Conservation (phyloP, 2,888 invertebrate species). For the Eumerus sabulonum region DNA sequence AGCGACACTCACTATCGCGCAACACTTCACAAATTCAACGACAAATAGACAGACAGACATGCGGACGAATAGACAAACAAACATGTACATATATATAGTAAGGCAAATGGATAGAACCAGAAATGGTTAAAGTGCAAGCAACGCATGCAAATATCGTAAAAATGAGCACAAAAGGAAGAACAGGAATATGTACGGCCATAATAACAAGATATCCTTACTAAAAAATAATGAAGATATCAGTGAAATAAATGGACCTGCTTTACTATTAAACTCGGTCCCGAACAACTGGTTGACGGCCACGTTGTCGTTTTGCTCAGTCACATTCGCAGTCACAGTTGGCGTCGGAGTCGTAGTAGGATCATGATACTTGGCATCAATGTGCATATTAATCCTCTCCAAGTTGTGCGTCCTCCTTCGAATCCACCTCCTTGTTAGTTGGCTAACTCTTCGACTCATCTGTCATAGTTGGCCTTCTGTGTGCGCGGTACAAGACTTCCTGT, state of each 20-base stretch:
- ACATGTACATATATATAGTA: no score
- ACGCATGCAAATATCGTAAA: conserved; percentile 57
- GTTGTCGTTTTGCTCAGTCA: no score
- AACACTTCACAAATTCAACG: conserved; percentile 64
- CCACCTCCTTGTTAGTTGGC: not conserved
- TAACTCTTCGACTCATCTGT: not conserved
- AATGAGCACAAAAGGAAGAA: conserved; percentile 39
- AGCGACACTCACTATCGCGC: conserved; percentile 65
- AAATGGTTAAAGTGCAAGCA: conserved; percentile 33
- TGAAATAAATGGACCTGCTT: conserved; percentile 66
- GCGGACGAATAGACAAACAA: conserved; percentile 31
- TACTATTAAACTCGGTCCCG: conserved; percentile 56
- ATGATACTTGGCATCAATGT: conserved; percentile 50
- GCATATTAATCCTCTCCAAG: conserved; percentile 62
- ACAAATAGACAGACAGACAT: conserved; percentile 36
- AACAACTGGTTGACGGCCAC: conserved; percentile 63
- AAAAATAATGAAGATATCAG: conserved; percentile 68
- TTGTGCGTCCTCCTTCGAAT: conserved; percentile 23
- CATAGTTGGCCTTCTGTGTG: conserved; percentile 26
- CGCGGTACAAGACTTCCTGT: conserved; percentile 45
- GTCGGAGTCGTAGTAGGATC: no score
- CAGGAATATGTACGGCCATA: conserved; percentile 24
- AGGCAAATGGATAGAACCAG: conserved; percentile 22
- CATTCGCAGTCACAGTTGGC: no score
- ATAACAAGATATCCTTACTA: conserved; percentile 56